A percentile compares a stretch with the other conserved stretches of the same genome.
Evolutionary conservation across 2,797 vertebrate species (phyloP).

Genomic region (Pristis pectinata): DNA sequence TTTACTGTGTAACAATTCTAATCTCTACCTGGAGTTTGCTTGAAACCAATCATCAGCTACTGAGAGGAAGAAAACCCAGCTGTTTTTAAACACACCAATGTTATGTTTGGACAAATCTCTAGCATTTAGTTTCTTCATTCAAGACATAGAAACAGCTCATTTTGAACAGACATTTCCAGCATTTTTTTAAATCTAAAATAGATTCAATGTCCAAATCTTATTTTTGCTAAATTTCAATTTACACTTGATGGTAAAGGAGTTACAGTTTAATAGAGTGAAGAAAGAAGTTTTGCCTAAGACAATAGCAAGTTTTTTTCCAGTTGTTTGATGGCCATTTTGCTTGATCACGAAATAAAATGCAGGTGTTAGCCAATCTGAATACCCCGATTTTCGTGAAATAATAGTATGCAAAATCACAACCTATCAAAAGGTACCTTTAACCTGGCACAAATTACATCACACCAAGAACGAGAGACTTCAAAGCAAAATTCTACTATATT

Average conservation of each 20-base stretch:
- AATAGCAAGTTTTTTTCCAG: background rate
- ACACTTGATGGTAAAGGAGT: background rate
- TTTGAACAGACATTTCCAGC: background rate
- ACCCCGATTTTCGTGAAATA: background rate
- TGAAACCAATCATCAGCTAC: background rate
- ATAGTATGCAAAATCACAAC: background rate
- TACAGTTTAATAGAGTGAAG: background rate
- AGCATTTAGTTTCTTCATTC: background rate
- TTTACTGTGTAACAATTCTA: too few relatives aligned
- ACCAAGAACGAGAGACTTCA: background rate
- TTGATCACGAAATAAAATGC: background rate
- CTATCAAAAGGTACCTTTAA: background rate
- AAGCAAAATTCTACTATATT: background rate
- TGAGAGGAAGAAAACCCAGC: background rate
- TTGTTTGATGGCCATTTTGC: background rate
- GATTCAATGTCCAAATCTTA: background rate
- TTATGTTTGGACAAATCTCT: background rate
- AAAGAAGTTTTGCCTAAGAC: background rate
- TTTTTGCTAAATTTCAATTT: background rate
- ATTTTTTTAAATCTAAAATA: background rate
- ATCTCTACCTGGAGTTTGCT: background rate
- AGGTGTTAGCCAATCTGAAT: background rate
- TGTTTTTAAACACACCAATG: background rate
- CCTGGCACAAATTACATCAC: background rate
- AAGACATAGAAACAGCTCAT: background rate